phyloP scores from a whole-genome alignment of 2,113 vertebrate species.

The Xiphophorus hellerii region DNA sequence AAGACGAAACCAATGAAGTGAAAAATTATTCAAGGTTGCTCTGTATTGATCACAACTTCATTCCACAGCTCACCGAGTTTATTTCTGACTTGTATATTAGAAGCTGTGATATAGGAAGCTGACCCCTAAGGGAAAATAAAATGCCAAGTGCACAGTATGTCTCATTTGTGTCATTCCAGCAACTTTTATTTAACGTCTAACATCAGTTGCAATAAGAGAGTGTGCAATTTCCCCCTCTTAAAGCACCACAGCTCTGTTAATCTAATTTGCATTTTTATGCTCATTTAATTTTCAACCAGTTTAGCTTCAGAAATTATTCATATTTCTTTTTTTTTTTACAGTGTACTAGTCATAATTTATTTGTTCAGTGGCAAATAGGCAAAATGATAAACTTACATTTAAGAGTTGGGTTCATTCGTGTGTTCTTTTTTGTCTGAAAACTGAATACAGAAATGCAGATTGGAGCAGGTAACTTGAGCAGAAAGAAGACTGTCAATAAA shows the following conservation, averaged over 20 bases:
- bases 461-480: background rate
- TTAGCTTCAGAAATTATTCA: background rate
- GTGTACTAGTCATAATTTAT: background rate
- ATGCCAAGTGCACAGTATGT: conserved; percentile 25
- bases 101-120: conserved; percentile 62
- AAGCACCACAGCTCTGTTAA: background rate
- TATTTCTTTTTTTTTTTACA: background rate
- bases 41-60: conserved; percentile 79
- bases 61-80: conserved; percentile 75
- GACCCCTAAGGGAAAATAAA: conserved; percentile 68
- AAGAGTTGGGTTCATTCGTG: background rate
- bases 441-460: background rate
- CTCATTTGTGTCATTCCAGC: conserved; percentile 32
- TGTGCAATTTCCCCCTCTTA: background rate
- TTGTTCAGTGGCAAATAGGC: background rate
- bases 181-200: conserved; percentile 14
- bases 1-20: conserved; percentile 66
- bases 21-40: conserved; percentile 72
- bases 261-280: background rate
- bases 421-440: background rate
- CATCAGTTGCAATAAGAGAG: conserved; percentile 19
- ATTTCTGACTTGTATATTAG: conserved; percentile 64
- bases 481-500: background rate
- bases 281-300: background rate
- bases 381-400: background rate